These are phyloP conservation scores for Axis porcinus DNA, from an alignment of 2,113 vertebrate genomes.

Conservation along the genomic window DNA sequence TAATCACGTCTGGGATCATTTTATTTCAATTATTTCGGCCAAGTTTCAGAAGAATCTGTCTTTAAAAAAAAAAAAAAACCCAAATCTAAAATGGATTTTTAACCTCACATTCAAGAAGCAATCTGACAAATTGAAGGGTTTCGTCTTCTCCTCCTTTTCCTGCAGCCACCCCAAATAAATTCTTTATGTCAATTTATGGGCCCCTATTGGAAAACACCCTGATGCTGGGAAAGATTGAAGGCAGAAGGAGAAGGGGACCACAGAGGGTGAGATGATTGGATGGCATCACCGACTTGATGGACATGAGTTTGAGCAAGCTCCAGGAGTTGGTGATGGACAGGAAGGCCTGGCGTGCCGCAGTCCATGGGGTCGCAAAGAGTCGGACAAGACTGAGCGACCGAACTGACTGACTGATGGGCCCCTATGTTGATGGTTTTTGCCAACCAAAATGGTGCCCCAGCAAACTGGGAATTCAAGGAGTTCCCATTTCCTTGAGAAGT, in stretches of 20 bases:
- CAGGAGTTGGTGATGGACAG: not conserved
- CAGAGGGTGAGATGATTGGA: not conserved
- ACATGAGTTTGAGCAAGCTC: not conserved
- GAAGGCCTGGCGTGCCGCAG: not conserved
- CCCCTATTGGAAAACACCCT: not conserved
- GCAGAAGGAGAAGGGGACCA: not conserved
- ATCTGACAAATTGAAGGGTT: not conserved
- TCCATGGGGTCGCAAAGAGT: not conserved
- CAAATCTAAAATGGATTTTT: constrained; percentile 1
- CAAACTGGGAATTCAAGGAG: not conserved
- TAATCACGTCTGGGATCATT: not conserved
- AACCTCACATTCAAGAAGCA: not conserved
- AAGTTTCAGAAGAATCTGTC: constrained; percentile 34
- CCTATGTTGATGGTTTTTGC: not conserved
- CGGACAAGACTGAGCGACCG: not conserved
- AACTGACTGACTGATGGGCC: not conserved
- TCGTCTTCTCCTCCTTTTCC: not conserved
- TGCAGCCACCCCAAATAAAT: not conserved
- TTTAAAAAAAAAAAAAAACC: not conserved
- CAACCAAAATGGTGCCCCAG: not conserved
- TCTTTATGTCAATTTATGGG: not conserved
- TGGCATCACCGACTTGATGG: not conserved
- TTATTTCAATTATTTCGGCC: constrained; percentile 3
- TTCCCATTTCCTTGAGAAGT: not conserved
- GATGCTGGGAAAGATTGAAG: not conserved